These are phyloP conservation scores for Dendrolimus pini DNA, from an alignment of 2,888 invertebrate genomes.

Conservation along the genomic window DNA sequence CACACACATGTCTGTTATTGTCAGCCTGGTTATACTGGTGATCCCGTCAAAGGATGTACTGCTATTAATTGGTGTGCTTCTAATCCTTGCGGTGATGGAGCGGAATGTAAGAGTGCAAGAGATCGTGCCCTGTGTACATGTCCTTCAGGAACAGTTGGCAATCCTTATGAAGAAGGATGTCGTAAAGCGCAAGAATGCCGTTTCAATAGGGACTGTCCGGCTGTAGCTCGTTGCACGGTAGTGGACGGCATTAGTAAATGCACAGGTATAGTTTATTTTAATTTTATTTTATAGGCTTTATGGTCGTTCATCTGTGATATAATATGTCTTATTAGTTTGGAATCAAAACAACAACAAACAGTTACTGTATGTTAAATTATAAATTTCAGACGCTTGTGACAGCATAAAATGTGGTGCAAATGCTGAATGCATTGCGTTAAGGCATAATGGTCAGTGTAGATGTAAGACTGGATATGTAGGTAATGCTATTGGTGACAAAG, in stretches of 20 bases:
- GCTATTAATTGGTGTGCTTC: conserved; percentile 87
- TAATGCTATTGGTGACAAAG: conserved; percentile 82
- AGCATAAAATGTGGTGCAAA: conserved; percentile 87
- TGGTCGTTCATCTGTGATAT: no score
- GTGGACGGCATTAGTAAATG: conserved; percentile 86
- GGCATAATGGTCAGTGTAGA: conserved; percentile 86
- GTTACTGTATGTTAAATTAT: not conserved
- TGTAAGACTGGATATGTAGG: conserved; percentile 88
- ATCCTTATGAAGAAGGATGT: conserved; percentile 91
- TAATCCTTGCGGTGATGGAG: conserved; percentile 87
- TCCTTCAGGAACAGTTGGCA: conserved; percentile 86
- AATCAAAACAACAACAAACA: no score
- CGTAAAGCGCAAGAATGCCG: conserved; percentile 88
- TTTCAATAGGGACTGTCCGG: conserved; percentile 87
- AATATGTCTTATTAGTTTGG: no score
- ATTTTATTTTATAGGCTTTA: no score
- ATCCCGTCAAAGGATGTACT: conserved; percentile 82
- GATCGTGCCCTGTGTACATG: conserved; percentile 89
- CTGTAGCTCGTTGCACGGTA: conserved; percentile 84
- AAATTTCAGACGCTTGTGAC: conserved; percentile 83
- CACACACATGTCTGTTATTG: conserved; percentile 86
- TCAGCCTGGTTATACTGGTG: conserved; percentile 91
- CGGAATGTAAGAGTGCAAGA: conserved; percentile 86
- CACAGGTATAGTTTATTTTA: conserved; percentile 61
- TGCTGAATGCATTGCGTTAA: conserved; percentile 86